Evolutionary conservation across 2,797 vertebrate genomes (phyloP).

Genomic region (Hapalemur alaotrensis): DNA sequence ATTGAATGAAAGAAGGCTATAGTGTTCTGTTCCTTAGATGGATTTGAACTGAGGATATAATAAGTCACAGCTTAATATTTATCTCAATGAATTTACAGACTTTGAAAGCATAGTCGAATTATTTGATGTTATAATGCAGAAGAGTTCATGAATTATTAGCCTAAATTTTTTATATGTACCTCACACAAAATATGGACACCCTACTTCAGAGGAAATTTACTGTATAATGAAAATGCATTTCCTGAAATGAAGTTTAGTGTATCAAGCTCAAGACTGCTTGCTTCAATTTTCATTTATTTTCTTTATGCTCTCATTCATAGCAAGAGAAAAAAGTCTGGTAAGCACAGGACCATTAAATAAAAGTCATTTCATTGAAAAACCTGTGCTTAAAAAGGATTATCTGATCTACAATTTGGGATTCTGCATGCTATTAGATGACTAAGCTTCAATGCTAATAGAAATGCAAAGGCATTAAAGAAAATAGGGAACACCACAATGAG

Average conservation of each 20-base stretch:
- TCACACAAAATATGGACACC: slow-evolving; percentile 11
- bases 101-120: slow-evolving; percentile 28
- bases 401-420: neutral
- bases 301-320: neutral
- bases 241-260: slow-evolving; percentile 20
- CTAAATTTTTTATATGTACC: neutral
- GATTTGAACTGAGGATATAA: slow-evolving; percentile 5
- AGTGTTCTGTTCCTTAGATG: neutral
- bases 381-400: neutral
- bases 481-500: neutral
- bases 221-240: slow-evolving; percentile 44
- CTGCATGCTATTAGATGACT: neutral
- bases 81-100: slow-evolving; percentile 26
- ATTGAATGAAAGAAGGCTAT: neutral
- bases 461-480: neutral
- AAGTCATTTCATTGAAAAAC: neutral
- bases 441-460: neutral
- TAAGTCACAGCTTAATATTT: slow-evolving; percentile 26
- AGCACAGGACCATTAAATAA: neutral
- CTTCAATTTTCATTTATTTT: slow-evolving; percentile 47
- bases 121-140: neutral
- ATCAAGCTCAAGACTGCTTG: neutral
- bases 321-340: neutral
- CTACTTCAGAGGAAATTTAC: slow-evolving; percentile 21
- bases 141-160: slow-evolving; percentile 22